Conservation (phyloP, 2,888 invertebrate genomes). For the Ochropleura plecta region DNA sequence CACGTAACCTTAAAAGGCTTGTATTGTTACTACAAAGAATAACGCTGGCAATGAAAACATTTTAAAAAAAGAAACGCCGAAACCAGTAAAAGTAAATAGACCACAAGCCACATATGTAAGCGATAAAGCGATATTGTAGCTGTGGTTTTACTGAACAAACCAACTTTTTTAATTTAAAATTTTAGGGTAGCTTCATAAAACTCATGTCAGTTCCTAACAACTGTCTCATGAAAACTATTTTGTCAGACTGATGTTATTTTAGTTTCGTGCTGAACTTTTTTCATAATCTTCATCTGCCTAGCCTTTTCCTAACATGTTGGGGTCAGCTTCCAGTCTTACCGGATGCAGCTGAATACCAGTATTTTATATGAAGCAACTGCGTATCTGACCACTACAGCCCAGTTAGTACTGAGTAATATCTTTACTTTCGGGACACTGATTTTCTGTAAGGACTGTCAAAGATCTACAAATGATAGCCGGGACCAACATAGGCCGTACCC, state of each 20-base stretch:
- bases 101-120: neutral
- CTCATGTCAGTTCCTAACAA: neutral
- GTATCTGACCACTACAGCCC: too few relatives aligned
- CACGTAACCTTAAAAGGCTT: neutral
- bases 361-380: too few relatives aligned
- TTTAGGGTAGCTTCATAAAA: constrained; percentile 33
- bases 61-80: neutral
- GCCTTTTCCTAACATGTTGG: too few relatives aligned
- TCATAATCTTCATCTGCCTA: neutral
- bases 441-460: too few relatives aligned
- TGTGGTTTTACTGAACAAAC: constrained; percentile 2
- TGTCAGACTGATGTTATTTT: neutral
- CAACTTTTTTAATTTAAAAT: constrained; percentile 65
- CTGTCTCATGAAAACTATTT: constrained; percentile 21
- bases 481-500: too few relatives aligned
- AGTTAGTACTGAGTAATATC: too few relatives aligned
- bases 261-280: neutral
- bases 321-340: too few relatives aligned
- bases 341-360: too few relatives aligned
- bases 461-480: too few relatives aligned
- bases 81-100: constrained; percentile 5
- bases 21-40: neutral
- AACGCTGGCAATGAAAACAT: neutral
- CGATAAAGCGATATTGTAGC: constrained; percentile 1
- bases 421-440: too few relatives aligned